These are phyloP conservation scores for Nomada ferruginata DNA, from an alignment of 2,888 invertebrate species.

Conservation along the genomic window DNA sequence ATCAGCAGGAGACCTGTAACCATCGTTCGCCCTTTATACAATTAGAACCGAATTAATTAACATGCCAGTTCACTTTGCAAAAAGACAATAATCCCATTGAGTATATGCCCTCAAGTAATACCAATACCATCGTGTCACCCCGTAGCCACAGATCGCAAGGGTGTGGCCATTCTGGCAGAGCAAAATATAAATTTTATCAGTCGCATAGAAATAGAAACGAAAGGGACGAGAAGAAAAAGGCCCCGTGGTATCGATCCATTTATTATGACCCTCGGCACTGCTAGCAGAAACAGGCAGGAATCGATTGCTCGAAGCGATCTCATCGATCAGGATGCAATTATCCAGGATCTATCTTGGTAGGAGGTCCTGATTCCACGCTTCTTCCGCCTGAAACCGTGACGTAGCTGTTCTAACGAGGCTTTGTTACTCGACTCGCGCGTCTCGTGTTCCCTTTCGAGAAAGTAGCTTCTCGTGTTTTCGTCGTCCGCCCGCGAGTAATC, in stretches of 20 bases:
- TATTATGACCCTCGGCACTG: constrained; percentile 48
- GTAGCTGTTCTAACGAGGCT: constrained; percentile 57
- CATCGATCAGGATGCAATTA: constrained; percentile 76
- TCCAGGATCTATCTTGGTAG: constrained; percentile 68
- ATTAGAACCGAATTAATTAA: not conserved
- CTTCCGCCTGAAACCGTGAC: constrained; percentile 47
- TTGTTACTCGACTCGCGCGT: constrained; percentile 61
- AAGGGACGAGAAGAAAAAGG: not conserved
- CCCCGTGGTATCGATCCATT: constrained; percentile 49
- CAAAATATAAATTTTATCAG: constrained; percentile 58
- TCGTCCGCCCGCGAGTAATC: constrained; percentile 52
- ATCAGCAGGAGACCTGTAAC: not conserved
- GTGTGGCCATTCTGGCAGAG: constrained; percentile 37
- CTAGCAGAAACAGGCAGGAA: constrained; percentile 36
- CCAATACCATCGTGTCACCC: not conserved
- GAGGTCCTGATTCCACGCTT: constrained; percentile 66
- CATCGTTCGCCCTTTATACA: not conserved
- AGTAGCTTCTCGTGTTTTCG: constrained; percentile 66
- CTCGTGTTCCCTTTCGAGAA: constrained; percentile 61
- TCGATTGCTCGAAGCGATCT: constrained; percentile 71
- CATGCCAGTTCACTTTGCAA: not conserved
- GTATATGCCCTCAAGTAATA: too few species aligned
- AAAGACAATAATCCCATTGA: not conserved
- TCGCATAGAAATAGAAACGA: constrained; percentile 33
- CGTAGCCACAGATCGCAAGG: constrained; percentile 23